Conservation (phyloP, 2,113 vertebrate species). For the Aphyosemion australe region DNA sequence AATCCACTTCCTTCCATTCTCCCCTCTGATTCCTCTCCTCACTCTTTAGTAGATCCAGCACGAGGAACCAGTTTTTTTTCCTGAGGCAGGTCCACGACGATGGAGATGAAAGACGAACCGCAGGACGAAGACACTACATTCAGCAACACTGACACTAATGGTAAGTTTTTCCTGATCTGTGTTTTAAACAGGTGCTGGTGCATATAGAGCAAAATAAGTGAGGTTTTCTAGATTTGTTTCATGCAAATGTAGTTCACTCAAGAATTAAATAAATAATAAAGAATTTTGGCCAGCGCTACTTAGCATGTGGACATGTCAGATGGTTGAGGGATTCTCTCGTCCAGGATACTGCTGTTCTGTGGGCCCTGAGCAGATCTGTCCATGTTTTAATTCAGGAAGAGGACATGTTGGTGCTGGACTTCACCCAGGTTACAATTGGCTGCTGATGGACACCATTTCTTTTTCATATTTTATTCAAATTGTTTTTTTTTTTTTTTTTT, state of each 20-base stretch:
- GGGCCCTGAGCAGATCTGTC: conserved; percentile 52
- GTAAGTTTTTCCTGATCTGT: conserved; percentile 69
- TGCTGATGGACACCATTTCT: conserved; percentile 31
- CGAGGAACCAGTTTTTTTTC: conserved; percentile 72
- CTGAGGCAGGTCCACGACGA: conserved; percentile 76
- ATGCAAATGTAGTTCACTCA: conserved; percentile 16
- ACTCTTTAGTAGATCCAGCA: conserved; percentile 49
- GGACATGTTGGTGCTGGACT: conserved; percentile 43
- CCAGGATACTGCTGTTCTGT: conserved; percentile 68
- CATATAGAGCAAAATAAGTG: not conserved
- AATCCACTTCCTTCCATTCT: not conserved
- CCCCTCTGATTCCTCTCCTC: not conserved
- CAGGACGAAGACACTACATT: conserved; percentile 89
- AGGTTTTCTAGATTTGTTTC: conserved; percentile 3
- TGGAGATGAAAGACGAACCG: conserved; percentile 95
- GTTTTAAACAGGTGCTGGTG: not conserved
- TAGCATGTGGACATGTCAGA: conserved; percentile 69
- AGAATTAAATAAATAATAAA: conserved; percentile 6
- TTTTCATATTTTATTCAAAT: conserved; percentile 2
- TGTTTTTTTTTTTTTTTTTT: not conserved
- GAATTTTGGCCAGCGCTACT: conserved; percentile 40
- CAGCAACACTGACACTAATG: conserved; percentile 94
- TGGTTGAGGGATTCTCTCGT: conserved; percentile 59
- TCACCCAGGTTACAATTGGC: conserved; percentile 54
- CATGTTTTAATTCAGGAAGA: conserved; percentile 68